Evolutionary conservation across 2,113 vertebrate species (phyloP).

Genomic region (Geococcyx californianus): DNA sequence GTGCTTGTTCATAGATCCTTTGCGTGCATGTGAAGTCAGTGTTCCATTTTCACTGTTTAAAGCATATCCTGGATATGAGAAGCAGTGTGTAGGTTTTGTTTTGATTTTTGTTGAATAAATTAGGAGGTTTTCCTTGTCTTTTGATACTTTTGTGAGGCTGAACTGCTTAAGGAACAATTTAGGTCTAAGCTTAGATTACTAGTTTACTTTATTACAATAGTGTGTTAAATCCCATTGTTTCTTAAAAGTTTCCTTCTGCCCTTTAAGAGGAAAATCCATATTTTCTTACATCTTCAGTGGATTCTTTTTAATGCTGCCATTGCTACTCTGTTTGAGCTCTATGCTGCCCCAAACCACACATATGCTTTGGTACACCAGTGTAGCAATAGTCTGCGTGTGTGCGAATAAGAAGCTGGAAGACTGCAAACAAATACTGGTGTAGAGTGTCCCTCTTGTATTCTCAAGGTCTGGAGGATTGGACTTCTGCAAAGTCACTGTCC

Average conservation of each 20-base stretch:
- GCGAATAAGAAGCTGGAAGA: not conserved
- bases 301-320: not conserved
- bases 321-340: not conserved
- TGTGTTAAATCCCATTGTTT: not conserved
- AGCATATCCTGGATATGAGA: not conserved
- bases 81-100: not conserved
- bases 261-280: not conserved
- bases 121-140: not conserved
- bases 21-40: not conserved
- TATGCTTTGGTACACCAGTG: not conserved
- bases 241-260: not conserved
- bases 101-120: not conserved
- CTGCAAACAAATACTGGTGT: fast-evolving
- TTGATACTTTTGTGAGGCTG: not conserved
- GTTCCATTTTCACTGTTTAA: not conserved
- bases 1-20: not conserved
- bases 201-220: not conserved
- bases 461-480: not conserved
- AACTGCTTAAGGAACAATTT: not conserved
- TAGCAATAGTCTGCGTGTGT: not conserved
- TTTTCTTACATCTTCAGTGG: not conserved
- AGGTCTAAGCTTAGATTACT: not conserved
- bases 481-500: not conserved
- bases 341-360: not conserved
- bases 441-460: not conserved